These are phyloP conservation scores for Leucoma salicis DNA, from an alignment of 2,888 invertebrate species.

Conservation along the genomic window DNA sequence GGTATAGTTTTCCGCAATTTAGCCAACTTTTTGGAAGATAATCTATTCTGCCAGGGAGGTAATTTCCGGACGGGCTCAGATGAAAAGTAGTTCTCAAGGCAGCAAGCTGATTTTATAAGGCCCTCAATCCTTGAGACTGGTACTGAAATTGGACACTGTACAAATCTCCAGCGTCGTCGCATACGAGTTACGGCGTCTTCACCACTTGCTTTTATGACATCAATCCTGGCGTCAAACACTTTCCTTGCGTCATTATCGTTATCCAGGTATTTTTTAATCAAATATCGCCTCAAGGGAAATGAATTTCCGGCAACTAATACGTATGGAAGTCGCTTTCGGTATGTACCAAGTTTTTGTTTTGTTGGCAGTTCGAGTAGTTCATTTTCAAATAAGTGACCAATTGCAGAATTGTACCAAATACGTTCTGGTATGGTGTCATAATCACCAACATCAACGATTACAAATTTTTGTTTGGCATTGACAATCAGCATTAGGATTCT, in stretches of 20 bases:
- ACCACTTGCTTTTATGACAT: not conserved
- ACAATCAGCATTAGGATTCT: not conserved
- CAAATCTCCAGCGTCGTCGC: constrained; percentile 2
- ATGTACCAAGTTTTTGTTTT: not conserved
- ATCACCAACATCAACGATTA: constrained; percentile 1
- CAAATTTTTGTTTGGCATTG: constrained; percentile 2
- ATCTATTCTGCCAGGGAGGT: too few relatives aligned
- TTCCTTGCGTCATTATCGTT: not conserved
- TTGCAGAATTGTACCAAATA: not conserved
- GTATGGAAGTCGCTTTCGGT: not conserved
- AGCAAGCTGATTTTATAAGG: not conserved
- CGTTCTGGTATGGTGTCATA: not conserved
- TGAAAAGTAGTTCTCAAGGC: constrained; percentile 2
- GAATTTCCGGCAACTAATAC: constrained; percentile 3
- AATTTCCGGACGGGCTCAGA: not conserved
- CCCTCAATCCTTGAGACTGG: not conserved
- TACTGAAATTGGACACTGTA: not conserved
- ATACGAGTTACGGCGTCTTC: constrained; percentile 2
- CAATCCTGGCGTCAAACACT: constrained; percentile 4
- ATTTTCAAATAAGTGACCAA: not conserved
- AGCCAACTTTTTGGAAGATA: not conserved
- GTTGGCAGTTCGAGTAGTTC: not conserved
- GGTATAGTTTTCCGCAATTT: not conserved
- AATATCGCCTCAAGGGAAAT: not conserved
- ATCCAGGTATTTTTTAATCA: not conserved